phyloP scores from a whole-genome alignment of 2,888 invertebrate species.

The Metalampra italica region DNA sequence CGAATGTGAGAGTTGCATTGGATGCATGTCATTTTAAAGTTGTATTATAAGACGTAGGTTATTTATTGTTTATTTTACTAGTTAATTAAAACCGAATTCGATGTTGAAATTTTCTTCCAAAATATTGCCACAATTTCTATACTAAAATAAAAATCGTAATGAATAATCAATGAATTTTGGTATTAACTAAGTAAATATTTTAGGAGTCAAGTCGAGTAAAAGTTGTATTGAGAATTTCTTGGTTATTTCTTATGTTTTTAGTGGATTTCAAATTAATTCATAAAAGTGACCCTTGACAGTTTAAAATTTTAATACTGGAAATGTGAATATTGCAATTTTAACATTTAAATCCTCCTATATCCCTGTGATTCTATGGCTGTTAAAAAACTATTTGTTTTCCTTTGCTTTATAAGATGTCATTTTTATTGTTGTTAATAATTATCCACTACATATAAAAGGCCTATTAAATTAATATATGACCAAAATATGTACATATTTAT shows the following conservation, averaged over 20 bases:
- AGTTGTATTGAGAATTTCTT: slow-evolving; percentile 5
- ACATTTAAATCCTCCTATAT: slow-evolving; percentile 10
- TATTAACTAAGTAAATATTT: slow-evolving; percentile 38
- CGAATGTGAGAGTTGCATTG: slow-evolving; percentile 38
- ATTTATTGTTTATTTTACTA: slow-evolving; percentile 34
- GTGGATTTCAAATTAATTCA: slow-evolving; percentile 7
- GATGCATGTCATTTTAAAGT: slow-evolving; percentile 42
- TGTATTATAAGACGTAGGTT: slow-evolving; percentile 5
- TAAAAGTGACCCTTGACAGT: not conserved
- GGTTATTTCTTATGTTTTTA: slow-evolving; percentile 19
- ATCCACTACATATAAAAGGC: slow-evolving; percentile 15
- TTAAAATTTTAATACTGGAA: slow-evolving; percentile 3
- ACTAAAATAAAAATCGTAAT: slow-evolving; percentile 26
- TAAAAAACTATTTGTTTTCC: slow-evolving; percentile 12
- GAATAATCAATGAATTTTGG: slow-evolving; percentile 35
- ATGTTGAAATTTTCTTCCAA: slow-evolving; percentile 68
- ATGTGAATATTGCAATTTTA: slow-evolving; percentile 3
- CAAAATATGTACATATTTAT: not conserved
- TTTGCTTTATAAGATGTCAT: slow-evolving; percentile 5
- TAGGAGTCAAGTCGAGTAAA: slow-evolving; percentile 20
- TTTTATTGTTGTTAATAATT: slow-evolving; percentile 8
- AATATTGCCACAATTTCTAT: slow-evolving; percentile 68
- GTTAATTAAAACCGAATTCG: slow-evolving; percentile 61
- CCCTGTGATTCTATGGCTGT: slow-evolving; percentile 28
- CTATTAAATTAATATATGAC: slow-evolving; percentile 1